Evolutionary conservation across 2,797 vertebrate species (phyloP), one percentile per base, ranked within the genome.

Genomic region (Acridotheres tristis): DNA sequence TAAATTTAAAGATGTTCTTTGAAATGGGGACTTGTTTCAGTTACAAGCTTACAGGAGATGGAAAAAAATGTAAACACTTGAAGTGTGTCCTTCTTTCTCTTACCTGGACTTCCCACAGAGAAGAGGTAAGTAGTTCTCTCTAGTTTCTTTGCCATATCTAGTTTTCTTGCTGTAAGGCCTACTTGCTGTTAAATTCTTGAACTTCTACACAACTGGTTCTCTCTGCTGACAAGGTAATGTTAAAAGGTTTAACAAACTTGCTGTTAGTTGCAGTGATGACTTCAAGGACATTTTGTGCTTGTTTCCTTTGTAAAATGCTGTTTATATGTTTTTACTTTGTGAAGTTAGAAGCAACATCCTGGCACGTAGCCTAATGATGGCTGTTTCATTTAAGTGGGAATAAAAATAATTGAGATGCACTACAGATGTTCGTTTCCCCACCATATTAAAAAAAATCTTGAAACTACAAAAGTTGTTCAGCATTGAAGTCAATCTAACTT

Each of bases 401-500:
- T 61, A 42, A 45, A 58, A 65, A 16, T 22, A 48, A 67, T 38
- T 23, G 57, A 66, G 58, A 87, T 79, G 85, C 43, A 78, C 53
- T 62, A 22, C 45, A 92, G 66, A 73, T 86, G 18, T 72, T 3
- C 42, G 40, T 72, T 93, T 91, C 51, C 71, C 84, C 32, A 58
- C n/a, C 73, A 38, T 14, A 23, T 73, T 40, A 51, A 72, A 80
- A 82, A 57, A 29, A n/a, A 45, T 14, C 21, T 21, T 67, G 59
- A 34, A 85, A 55, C 48, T 79, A 18, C n/a, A 21, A 1, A 63
- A 84, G 11, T 66, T 67, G 6, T 76, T 91, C 20, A n/a, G 40
- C 61, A 42, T 32, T 71, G 42, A 58, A 93, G 61, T 95, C 30
- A 85, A 34, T 84, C 19, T 66, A 43, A 87, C 84, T 94, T 94